Evolutionary conservation across 1,140 invertebrate species (phyloP).

Genomic region (Drosophila asahinai): DNA sequence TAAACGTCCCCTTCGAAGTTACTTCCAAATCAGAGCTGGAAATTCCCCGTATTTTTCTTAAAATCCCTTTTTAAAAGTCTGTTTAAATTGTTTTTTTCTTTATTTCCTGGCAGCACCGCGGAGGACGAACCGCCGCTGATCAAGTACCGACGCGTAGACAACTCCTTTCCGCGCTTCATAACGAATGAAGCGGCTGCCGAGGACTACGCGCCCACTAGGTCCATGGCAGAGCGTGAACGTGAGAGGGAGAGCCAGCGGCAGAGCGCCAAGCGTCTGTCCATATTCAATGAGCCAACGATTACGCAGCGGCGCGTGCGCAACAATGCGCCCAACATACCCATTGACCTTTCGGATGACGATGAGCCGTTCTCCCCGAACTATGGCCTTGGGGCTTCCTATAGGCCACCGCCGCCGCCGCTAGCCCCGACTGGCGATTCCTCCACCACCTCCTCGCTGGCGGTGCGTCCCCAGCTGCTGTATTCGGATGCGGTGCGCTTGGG

Average conservation of each 20-base stretch:
- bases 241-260: slow-evolving; percentile 2
- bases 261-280: slow-evolving; percentile 47
- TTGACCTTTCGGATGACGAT: slow-evolving; percentile 63
- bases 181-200: slow-evolving; percentile 58
- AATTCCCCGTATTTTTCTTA: too few species aligned
- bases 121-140: slow-evolving; percentile 22
- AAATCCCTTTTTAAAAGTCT: too few species aligned
- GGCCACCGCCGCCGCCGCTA: background rate
- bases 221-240: slow-evolving; percentile 15
- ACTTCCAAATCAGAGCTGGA: too few species aligned
- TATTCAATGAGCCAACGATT: slow-evolving; percentile 48
- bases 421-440: background rate
- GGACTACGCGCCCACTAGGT: slow-evolving; percentile 26
- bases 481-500: slow-evolving; percentile 62
- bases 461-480: slow-evolving; percentile 40
- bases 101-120: background rate
- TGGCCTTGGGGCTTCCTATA: slow-evolving; percentile 1
- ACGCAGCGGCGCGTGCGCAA: slow-evolving; percentile 34
- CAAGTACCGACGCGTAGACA: slow-evolving; percentile 78
- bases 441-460: background rate
- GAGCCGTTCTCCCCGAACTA: background rate
- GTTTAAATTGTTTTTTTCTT: background rate
- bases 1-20: too few species aligned
- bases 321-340: background rate
- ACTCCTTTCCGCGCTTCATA: slow-evolving; percentile 76